These are phyloP conservation scores for Redunca redunca DNA, from an alignment of 2,113 vertebrate genomes.

Conservation along the genomic window DNA sequence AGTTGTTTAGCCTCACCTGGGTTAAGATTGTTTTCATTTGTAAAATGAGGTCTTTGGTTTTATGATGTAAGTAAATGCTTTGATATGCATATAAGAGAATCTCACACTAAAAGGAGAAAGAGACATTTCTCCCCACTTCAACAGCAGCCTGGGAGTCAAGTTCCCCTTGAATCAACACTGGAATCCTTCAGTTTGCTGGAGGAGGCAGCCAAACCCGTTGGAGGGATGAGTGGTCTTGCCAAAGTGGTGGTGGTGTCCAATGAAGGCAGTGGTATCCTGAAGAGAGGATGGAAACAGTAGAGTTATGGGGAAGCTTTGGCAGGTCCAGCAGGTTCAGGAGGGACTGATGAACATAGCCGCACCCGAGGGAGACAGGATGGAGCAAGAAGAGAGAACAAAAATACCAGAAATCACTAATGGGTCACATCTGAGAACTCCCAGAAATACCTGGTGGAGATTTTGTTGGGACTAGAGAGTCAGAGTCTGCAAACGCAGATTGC, in stretches of 20 bases:
- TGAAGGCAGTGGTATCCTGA: background rate
- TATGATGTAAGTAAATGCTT: background rate
- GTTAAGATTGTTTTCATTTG: background rate
- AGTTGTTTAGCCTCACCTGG: background rate
- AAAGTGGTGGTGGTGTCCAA: background rate
- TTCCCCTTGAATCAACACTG: background rate
- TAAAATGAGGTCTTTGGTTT: conserved; percentile 21
- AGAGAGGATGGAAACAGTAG: background rate
- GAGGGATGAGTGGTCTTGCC: background rate
- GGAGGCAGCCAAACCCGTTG: background rate
- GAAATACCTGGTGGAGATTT: background rate
- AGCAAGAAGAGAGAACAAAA: background rate
- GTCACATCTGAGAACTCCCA: background rate
- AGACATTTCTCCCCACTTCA: background rate
- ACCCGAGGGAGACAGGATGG: background rate
- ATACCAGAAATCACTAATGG: background rate
- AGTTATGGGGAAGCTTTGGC: background rate
- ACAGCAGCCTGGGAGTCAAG: background rate
- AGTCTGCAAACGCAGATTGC: background rate
- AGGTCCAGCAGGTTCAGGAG: background rate
- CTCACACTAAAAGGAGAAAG: background rate
- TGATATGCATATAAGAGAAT: background rate
- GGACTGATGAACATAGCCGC: background rate
- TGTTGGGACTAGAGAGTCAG: background rate
- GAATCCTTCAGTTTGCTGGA: background rate